Conservation (phyloP, 2,888 invertebrate species). For the Orchesella flavescens region DNA sequence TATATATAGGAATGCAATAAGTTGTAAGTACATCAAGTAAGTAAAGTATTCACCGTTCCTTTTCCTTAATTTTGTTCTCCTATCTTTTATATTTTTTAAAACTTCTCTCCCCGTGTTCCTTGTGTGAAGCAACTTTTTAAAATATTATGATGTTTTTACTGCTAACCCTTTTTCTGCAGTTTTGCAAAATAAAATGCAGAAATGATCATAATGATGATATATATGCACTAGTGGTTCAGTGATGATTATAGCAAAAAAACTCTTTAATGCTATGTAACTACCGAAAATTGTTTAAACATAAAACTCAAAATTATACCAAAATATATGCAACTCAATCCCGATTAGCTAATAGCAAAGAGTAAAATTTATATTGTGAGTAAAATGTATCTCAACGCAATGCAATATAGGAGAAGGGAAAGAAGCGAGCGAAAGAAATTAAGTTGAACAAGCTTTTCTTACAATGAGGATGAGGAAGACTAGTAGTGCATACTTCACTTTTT, state of each 20-base stretch:
- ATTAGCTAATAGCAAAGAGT: neutral
- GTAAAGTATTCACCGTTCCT: too few species aligned
- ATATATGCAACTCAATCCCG: neutral
- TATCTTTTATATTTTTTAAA: too few species aligned
- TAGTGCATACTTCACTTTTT: too few species aligned
- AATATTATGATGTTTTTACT: constrained; percentile 8
- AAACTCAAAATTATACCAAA: neutral
- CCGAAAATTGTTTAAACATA: neutral
- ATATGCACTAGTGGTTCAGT: constrained; percentile 21
- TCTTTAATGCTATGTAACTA: neutral
- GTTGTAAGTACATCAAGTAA: neutral
- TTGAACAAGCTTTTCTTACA: too few species aligned
- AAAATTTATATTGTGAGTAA: neutral
- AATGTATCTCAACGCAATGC: neutral
- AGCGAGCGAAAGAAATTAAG: too few species aligned
- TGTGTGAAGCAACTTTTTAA: neutral
- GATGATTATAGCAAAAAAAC: constrained; percentile 17
- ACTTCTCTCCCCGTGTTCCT: neutral
- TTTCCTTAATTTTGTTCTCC: too few species aligned
- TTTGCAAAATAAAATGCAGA: constrained; percentile 13
- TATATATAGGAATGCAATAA: neutral
- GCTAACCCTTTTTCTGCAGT: constrained; percentile 29
- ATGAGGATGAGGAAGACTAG: too few species aligned
- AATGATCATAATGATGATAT: constrained; percentile 29
- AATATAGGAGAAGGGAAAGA: neutral